Conservation (phyloP, 2,797 vertebrate species). For the Ptychobarbus kaznakovi region DNA sequence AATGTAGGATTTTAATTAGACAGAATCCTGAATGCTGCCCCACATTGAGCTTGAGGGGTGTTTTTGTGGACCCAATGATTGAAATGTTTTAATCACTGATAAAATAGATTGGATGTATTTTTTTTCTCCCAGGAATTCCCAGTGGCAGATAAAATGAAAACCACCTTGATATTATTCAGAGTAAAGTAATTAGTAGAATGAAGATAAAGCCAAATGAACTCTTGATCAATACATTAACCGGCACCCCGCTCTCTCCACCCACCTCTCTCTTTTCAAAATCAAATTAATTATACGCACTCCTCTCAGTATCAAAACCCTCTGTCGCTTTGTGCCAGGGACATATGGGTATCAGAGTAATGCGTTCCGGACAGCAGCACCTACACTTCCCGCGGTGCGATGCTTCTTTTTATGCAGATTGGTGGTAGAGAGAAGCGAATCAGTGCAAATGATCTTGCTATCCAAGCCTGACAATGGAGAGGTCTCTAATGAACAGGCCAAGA, state of each 20-base stretch:
- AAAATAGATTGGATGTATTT: conserved; percentile 61
- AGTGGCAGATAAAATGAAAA: conserved; percentile 62
- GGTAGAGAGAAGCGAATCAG: conserved; percentile 61
- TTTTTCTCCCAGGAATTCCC: conserved; percentile 57
- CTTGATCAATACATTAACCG: conserved; percentile 64
- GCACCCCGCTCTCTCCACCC: conserved; percentile 39
- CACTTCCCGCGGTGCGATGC: conserved; percentile 59
- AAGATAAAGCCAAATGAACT: conserved; percentile 64
- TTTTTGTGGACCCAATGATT: conserved; percentile 64
- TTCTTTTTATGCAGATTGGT: conserved; percentile 64
- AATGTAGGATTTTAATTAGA: conserved; percentile 66
- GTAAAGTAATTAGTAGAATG: conserved; percentile 66
- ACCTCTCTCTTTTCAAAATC: conserved; percentile 59
- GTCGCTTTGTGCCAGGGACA: conserved; percentile 56
- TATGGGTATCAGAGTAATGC: conserved; percentile 58
- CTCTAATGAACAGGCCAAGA: conserved; percentile 69
- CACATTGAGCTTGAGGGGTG: conserved; percentile 58
- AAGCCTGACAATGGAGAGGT: conserved; percentile 65
- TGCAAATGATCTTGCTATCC: conserved; percentile 67
- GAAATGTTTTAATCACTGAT: conserved; percentile 69
- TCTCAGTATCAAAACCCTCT: conserved; percentile 57
- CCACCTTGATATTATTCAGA: conserved; percentile 65
- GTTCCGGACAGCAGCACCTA: conserved; percentile 56
- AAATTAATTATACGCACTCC: conserved; percentile 64
- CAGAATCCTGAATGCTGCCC: conserved; percentile 54